These are phyloP conservation scores for Autographa pulchrina DNA, from an alignment of 2,888 invertebrate species.

Conservation along the genomic window DNA sequence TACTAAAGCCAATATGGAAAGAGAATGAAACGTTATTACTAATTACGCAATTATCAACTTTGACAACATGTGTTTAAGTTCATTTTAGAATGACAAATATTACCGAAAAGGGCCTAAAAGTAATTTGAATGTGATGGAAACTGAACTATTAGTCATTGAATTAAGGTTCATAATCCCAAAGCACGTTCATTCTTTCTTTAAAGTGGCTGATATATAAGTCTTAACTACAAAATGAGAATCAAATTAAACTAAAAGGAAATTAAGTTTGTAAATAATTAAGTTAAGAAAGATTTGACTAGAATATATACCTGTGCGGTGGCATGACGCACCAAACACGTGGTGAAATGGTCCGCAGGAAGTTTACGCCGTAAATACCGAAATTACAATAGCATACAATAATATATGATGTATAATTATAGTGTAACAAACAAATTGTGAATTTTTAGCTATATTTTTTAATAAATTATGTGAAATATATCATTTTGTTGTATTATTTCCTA, in stretches of 20 bases:
- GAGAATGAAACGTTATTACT: no score
- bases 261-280: constrained; percentile 51
- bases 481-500: not conserved
- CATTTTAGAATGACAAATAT: no score
- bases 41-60: no score
- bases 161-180: no score
- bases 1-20: no score
- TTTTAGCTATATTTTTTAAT: constrained; percentile 58
- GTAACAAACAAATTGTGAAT: constrained; percentile 52
- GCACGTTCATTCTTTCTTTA: no score
- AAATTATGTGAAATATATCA: constrained; percentile 59
- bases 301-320: constrained; percentile 36
- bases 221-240: no score
- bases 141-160: no score
- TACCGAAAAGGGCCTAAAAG: no score
- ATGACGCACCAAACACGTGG: constrained; percentile 36
- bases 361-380: constrained; percentile 47
- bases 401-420: constrained; percentile 55
- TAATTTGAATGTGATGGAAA: no score
- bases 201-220: no score
- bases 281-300: constrained; percentile 38
- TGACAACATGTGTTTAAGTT: no score
- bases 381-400: constrained; percentile 54
- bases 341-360: constrained; percentile 29
- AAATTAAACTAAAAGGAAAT: not conserved